Conservation (phyloP, 2,888 invertebrate genomes). For the Phyllotreta cruciferae region DNA sequence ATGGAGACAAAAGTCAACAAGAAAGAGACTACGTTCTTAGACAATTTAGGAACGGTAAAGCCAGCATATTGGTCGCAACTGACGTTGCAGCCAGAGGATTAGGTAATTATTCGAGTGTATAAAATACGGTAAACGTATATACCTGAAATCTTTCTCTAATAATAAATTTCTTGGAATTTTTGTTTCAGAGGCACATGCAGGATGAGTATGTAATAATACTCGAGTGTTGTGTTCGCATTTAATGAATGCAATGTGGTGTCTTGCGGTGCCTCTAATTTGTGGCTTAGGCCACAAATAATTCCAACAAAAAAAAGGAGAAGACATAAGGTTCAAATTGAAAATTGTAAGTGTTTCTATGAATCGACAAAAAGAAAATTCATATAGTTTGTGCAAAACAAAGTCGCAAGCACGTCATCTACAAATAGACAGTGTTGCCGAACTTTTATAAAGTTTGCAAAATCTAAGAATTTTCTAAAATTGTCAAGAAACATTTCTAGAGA, state of each 20-base stretch:
- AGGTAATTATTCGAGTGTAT: constrained; percentile 68
- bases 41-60: constrained; percentile 86
- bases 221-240: constrained; percentile 50
- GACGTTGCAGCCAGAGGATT: constrained; percentile 96
- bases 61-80: constrained; percentile 91
- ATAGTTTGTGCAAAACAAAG: too few species aligned
- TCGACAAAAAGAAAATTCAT: background rate
- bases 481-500: too few species aligned
- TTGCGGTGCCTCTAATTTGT: constrained; percentile 55
- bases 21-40: constrained; percentile 90
- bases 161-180: constrained; percentile 42
- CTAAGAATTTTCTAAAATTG: too few species aligned
- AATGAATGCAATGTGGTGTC: constrained; percentile 53
- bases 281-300: background rate
- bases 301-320: background rate
- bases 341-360: constrained; percentile 5
- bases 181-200: constrained; percentile 89
- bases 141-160: too few species aligned
- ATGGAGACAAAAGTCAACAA: constrained; percentile 93
- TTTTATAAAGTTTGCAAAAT: too few species aligned
- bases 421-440: too few species aligned
- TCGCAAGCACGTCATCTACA: too few species aligned
- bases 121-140: too few species aligned
- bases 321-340: background rate
- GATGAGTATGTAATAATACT: constrained; percentile 63